Base-by-base conservation (phyloP, 2,797 vertebrate species). In the Microchirus variegatus region DNA sequence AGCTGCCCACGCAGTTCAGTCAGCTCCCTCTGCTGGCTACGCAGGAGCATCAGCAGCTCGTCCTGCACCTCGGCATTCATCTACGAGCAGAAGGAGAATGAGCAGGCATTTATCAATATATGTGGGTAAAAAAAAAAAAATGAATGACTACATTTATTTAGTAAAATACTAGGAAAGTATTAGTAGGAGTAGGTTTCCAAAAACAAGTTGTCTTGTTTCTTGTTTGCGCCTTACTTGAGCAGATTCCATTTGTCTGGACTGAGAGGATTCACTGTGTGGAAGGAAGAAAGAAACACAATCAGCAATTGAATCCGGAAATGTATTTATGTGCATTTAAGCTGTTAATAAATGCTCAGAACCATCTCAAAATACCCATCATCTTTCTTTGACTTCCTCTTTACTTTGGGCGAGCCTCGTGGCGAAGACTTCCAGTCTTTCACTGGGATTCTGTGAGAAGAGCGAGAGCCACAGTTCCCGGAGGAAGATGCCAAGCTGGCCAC, bases 381-480 rank as follows among this genome's bases (percentile, higher is more conserved):
- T 54, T 96, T 98, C 87, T 96, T 96, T 77, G 70, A 90, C 90
- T 96, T 98, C 80, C 95, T 87, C 85, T 96, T 97, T 0, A 95
- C 88, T 79, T 98, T 98, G 1, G 97, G 97, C 1, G 97, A 98
- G 38, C 92, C 86, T 69, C 95, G 90, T 3, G 97, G 96, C 5
- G 96, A 98, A 0, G 90, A 91, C 80, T 98, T 99, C 97, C 97
- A 98, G 70, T 99, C 97, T 80, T 99, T 98, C 15, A 94, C 89
- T 1, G 95, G 94, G 9, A 98, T 91, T 78, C 96, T 90, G 81
- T 97, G 95, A 9, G 94, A 90, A 1, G 95, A 86, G 5, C 96
- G 96, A 83, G 92, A 74, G 55, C 93, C 94, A 73, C 95, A 96
- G 64, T 94, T 95, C 57, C 93, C 94, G 1, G 96, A 93, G 0